Conservation (phyloP, 2,113 vertebrate genomes). For the Candoia aspera region DNA sequence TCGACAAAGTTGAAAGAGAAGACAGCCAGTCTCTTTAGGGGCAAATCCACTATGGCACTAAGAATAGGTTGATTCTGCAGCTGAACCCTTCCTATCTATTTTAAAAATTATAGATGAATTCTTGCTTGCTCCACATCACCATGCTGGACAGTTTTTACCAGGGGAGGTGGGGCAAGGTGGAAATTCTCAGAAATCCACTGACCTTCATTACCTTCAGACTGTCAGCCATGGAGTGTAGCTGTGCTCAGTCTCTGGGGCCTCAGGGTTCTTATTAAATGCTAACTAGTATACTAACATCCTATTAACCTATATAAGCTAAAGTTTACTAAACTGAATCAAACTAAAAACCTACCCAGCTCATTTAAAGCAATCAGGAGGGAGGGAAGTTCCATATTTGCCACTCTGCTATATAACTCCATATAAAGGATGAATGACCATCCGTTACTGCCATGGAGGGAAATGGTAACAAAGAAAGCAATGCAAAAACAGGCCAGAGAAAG, state of each 20-base stretch:
- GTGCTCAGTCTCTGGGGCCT: background rate
- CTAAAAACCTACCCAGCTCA: background rate
- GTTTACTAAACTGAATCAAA: background rate
- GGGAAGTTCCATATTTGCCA: background rate
- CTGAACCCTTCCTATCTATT: background rate
- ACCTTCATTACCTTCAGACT: background rate
- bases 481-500: background rate
- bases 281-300: background rate
- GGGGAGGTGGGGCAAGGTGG: background rate
- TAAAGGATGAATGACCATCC: background rate
- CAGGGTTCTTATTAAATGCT: background rate
- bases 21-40: background rate
- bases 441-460: background rate
- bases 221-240: background rate
- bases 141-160: background rate
- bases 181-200: background rate
- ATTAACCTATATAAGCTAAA: background rate
- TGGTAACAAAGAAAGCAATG: background rate
- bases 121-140: background rate
- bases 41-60: background rate
- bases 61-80: background rate
- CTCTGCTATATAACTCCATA: background rate
- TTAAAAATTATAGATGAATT: background rate
- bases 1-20: background rate
- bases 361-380: background rate